Conservation (phyloP, 2,797 vertebrate species). For the Schizopygopsis malacanthus region DNA sequence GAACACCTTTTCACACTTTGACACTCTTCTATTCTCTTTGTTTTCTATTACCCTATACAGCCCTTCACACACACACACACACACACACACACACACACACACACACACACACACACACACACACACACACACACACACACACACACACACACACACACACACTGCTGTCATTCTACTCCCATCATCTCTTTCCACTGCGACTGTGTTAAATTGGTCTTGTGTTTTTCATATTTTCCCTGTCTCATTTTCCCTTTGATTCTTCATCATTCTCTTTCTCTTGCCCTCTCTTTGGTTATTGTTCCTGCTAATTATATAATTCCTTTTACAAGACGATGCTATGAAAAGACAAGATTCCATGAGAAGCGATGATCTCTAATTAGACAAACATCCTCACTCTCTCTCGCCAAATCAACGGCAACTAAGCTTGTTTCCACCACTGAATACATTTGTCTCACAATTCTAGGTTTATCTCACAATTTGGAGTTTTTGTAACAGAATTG, state of each 20-base stretch:
- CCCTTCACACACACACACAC: no score
- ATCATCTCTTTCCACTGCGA: conserved; percentile 38
- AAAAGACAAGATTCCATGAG: conserved; percentile 13
- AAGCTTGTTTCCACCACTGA: neutral
- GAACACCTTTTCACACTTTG: conserved; percentile 39
- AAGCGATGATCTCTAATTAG: conserved; percentile 9
- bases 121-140: conserved; percentile 2
- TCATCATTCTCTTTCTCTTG: neutral
- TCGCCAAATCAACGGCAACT: neutral
- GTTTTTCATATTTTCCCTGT: conserved; percentile 19
- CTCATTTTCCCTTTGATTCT: neutral
- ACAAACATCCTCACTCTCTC: neutral
- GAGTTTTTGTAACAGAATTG: neutral
- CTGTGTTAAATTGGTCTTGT: conserved; percentile 39
- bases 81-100: no score
- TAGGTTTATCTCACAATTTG: neutral
- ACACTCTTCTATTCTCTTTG: conserved; percentile 1
- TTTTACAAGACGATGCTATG: conserved; percentile 12
- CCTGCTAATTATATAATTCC: conserved; percentile 19
- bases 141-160: conserved; percentile 1
- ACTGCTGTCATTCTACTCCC: neutral
- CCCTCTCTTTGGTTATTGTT: conserved; percentile 9
- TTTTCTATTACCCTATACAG: conserved; percentile 9
- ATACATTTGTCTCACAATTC: neutral
- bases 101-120: no score